Percentiles rank a stretch among this genome's conserved stretches.
Evolutionary conservation across 2,888 invertebrate genomes (phyloP).

Genomic region (Megastigmus dorsalis): DNA sequence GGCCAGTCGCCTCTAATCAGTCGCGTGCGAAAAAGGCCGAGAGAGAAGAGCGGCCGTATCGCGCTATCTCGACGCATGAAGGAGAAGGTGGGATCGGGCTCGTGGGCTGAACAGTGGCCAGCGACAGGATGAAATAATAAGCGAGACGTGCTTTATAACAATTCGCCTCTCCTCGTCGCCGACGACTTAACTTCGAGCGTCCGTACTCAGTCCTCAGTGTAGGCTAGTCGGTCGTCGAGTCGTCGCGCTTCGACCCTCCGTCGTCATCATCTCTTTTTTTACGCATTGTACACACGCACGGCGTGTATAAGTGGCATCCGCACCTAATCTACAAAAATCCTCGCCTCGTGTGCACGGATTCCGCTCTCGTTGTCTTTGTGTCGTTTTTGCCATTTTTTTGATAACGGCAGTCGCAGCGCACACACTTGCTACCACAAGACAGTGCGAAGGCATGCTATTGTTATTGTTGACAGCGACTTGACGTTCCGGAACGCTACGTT

Average conservation of each 20-base stretch:
- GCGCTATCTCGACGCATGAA: background rate
- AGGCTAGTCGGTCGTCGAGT: conserved; percentile 73
- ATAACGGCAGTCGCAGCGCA: no score
- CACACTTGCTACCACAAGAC: no score
- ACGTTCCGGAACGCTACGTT: background rate
- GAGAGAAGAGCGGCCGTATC: background rate
- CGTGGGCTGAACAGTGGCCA: conserved; percentile 4
- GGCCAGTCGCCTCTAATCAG: background rate
- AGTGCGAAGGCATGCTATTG: no score
- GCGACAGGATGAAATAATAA: conserved; percentile 44
- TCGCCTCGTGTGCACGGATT: no score
- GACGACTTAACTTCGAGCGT: conserved; percentile 63
- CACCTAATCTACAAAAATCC: no score
- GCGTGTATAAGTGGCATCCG: no score
- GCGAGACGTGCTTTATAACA: conserved; percentile 14
- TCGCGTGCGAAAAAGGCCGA: conserved; percentile 19
- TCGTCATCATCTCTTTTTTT: background rate
- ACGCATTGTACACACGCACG: background rate
- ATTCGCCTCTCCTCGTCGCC: conserved; percentile 54
- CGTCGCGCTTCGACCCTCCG: background rate
- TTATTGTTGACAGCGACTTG: conserved; percentile 2
- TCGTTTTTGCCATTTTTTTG: no score
- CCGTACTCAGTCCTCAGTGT: conserved; percentile 74
- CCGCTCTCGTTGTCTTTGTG: no score
- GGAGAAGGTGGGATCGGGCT: background rate